Conservation (phyloP, 1,140 invertebrate genomes). For the Calliphora vicina region DNA sequence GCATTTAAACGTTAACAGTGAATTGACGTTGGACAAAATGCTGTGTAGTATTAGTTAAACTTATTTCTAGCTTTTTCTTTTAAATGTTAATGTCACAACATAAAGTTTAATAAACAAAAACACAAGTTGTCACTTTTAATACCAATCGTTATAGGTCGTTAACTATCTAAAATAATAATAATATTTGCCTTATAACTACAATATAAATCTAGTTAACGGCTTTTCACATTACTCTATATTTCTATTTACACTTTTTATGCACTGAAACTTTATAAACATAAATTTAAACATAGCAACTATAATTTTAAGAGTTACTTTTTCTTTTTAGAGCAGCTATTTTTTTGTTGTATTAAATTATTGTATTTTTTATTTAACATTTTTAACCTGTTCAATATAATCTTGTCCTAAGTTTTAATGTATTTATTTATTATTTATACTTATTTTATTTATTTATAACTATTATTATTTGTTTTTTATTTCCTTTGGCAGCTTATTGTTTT, state of each 20-base stretch:
- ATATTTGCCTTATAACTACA: too few relatives aligned
- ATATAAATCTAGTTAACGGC: too few relatives aligned
- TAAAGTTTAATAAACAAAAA: neutral
- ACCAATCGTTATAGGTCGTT: too few relatives aligned
- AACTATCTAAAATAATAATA: too few relatives aligned
- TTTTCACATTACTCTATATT: too few relatives aligned
- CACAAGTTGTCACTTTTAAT: too few relatives aligned
- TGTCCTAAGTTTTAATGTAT: neutral
- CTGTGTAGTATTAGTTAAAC: neutral
- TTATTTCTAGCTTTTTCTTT: neutral
- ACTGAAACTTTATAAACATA: too few relatives aligned
- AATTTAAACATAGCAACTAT: too few relatives aligned
- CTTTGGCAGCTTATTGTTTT: neutral
- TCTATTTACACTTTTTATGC: neutral
- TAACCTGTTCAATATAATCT: neutral
- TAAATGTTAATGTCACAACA: neutral
- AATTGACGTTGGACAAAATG: neutral
- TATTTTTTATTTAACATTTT: neutral
- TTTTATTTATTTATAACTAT: neutral
- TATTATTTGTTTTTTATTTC: neutral
- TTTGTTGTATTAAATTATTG: neutral
- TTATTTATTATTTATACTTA: neutral
- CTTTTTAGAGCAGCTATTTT: neutral
- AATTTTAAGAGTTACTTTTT: neutral
- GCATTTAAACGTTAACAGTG: conserved; percentile 41